Evolutionary conservation across 2,113 vertebrate genomes (phyloP).

Genomic region (Struthio camelus): DNA sequence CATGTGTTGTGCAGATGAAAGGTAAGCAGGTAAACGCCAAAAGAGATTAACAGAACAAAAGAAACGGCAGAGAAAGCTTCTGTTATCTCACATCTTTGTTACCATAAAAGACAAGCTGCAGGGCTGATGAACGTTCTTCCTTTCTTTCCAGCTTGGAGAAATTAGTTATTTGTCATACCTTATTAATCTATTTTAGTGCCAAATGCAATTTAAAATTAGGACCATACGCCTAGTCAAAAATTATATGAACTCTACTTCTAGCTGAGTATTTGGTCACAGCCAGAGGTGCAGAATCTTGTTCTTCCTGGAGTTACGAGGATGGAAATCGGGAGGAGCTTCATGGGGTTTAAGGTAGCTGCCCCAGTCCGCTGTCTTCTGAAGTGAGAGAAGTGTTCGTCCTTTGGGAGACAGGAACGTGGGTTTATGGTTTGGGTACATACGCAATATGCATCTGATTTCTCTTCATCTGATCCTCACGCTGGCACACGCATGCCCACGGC

Average conservation of each 20-base stretch:
- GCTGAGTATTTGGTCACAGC: not conserved
- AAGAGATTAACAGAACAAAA: constrained; percentile 25
- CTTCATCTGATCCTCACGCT: not conserved
- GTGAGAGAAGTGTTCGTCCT: not conserved
- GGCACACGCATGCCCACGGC: not conserved
- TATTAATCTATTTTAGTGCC: constrained; percentile 49
- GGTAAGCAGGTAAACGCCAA: constrained; percentile 16
- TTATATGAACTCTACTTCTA: constrained; percentile 26
- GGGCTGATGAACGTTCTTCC: constrained; percentile 10
- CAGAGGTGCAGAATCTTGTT: not conserved
- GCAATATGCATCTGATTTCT: not conserved
- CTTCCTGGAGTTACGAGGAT: not conserved
- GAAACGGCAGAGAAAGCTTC: constrained; percentile 17
- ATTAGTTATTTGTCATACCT: constrained; percentile 61
- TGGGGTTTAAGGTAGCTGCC: not conserved
- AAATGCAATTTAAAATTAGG: constrained; percentile 65
- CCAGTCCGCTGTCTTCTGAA: not conserved
- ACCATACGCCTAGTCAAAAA: constrained; percentile 2
- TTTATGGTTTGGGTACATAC: not conserved
- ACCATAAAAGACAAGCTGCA: constrained; percentile 8
- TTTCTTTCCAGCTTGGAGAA: constrained; percentile 51
- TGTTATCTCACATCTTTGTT: constrained; percentile 17
- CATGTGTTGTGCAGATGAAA: constrained; percentile 20
- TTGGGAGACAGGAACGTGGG: not conserved
- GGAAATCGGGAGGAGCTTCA: not conserved